Base-by-base conservation (phyloP, 2,797 vertebrate species). In the Chiroxiphia lanceolata region DNA sequence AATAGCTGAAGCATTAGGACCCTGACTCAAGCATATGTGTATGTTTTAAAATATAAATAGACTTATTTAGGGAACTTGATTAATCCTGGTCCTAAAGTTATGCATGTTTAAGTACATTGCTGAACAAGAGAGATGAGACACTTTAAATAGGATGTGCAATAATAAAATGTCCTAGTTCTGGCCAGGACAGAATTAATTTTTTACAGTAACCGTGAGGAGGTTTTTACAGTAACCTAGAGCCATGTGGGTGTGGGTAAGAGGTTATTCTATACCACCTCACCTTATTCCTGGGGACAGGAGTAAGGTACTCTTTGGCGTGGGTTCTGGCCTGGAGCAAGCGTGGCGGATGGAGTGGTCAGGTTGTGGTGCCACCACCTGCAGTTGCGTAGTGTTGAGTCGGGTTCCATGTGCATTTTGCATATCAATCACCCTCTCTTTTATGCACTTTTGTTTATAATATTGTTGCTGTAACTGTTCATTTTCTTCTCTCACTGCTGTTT, bases 1-100 rank as follows among this genome's bases (percentile, higher is more conserved):
- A 94, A 64, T 83, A 90, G 33, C 48, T 90, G 83, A 77, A 82
- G 51, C 67, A 78, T 64, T 60, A 79, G n/a, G 29, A 81, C 26
- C 7, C 34, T 68, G 80, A 94, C 82, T 93, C 81, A 92, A 74
- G 42, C n/a, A 74, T 72, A 86, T 45, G 22, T 48, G 18, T 45
- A 59, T 63, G 36, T 79, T 90, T 94, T 72, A 86, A 93, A 93
- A 82, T 77, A 77, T n/a, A 27, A 94, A 79, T 64, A 84, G 48
- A 47, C 29, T 3, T 77, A 79, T 64, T 94, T 50, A 90, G 26
- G 26, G 60, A 84, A 83, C 57, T 70, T 3, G 0, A 63, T 71
- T 93, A 63, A 69, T 87, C 45, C n/a, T 85, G 14, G 6, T 79
- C 9, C 63, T 90, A 65, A 84, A 91, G 26, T 67, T 93, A 67